These are phyloP conservation scores for Probaryconus sp. DNA, from an alignment of 1,140 invertebrate species.

Conservation along the genomic window DNA sequence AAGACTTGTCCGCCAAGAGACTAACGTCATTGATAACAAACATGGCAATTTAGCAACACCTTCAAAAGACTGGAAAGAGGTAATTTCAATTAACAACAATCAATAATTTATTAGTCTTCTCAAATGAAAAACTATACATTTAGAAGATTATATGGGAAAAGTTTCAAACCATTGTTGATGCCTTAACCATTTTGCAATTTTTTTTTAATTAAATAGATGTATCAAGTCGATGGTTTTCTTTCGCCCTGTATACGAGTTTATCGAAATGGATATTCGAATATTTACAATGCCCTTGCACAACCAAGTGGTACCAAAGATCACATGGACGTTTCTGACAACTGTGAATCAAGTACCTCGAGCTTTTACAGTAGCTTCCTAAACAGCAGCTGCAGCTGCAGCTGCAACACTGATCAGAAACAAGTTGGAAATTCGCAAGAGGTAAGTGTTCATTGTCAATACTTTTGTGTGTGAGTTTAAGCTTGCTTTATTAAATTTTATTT, in stretches of 20 bases:
- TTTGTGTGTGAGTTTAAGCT: no score
- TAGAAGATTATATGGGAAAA: neutral
- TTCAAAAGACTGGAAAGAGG: slow-evolving; percentile 35
- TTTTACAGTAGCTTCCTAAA: slow-evolving; percentile 75
- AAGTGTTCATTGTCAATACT: neutral
- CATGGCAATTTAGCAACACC: slow-evolving; percentile 10
- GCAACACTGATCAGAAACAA: slow-evolving; percentile 63
- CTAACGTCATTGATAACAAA: slow-evolving; percentile 14
- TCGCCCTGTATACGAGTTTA: slow-evolving; percentile 35
- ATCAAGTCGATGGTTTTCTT: slow-evolving; percentile 27
- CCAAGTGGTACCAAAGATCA: slow-evolving; percentile 29
- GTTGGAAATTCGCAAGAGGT: slow-evolving; percentile 5
- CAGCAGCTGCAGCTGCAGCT: slow-evolving; percentile 67
- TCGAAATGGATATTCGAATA: slow-evolving; percentile 31
- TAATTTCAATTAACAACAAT: no score
- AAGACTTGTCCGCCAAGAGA: slow-evolving; percentile 11
- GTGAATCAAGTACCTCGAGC: slow-evolving; percentile 75
- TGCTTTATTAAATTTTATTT: neutral
- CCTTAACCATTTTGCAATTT: no score
- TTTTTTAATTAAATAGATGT: slow-evolving; percentile 3
- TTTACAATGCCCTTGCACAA: slow-evolving; percentile 9
- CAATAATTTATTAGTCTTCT: no score
- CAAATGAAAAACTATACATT: no score
- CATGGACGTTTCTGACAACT: slow-evolving; percentile 62
- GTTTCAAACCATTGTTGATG: no score